phyloP scores from a whole-genome alignment of 1,140 invertebrate genomes.

The Physella acuta region DNA sequence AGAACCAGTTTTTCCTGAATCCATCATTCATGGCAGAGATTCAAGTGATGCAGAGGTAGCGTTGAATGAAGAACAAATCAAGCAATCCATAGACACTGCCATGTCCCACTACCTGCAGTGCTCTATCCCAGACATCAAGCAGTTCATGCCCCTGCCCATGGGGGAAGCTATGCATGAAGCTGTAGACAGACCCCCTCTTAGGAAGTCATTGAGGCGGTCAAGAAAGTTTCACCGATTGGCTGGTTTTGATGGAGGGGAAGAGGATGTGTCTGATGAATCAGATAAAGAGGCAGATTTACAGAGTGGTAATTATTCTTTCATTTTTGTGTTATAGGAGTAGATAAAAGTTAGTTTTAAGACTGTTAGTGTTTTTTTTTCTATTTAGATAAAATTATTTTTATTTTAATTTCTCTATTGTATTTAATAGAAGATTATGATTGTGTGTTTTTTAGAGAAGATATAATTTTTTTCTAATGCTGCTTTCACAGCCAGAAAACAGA shows the following conservation, averaged over 20 bases:
- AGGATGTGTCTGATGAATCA: not conserved
- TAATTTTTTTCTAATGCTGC: too few relatives aligned
- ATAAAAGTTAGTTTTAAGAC: too few relatives aligned
- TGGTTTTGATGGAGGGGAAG: not conserved
- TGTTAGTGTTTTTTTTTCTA: too few relatives aligned
- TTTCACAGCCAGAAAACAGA: too few relatives aligned
- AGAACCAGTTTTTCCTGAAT: slow-evolving; percentile 17
- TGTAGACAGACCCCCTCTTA: not conserved
- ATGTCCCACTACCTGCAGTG: slow-evolving; percentile 14
- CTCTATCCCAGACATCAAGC: slow-evolving; percentile 14
- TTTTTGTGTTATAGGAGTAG: too few relatives aligned
- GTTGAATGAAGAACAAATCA: slow-evolving; percentile 11
- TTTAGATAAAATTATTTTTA: too few relatives aligned
- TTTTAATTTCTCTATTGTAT: too few relatives aligned
- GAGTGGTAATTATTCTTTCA: too few relatives aligned
- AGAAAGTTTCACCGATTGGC: slow-evolving; percentile 9
- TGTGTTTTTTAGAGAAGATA: too few relatives aligned
- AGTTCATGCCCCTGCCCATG: not conserved
- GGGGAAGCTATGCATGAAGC: not conserved
- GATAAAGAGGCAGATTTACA: not conserved
- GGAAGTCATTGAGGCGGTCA: slow-evolving; percentile 8
- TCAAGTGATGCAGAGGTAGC: slow-evolving; percentile 11
- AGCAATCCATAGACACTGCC: slow-evolving; percentile 2
- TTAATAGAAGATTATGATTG: too few relatives aligned
- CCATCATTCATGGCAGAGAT: not conserved